Evolutionary conservation across 2,888 invertebrate genomes (phyloP).

Genomic region (Melinaea marsaeus): DNA sequence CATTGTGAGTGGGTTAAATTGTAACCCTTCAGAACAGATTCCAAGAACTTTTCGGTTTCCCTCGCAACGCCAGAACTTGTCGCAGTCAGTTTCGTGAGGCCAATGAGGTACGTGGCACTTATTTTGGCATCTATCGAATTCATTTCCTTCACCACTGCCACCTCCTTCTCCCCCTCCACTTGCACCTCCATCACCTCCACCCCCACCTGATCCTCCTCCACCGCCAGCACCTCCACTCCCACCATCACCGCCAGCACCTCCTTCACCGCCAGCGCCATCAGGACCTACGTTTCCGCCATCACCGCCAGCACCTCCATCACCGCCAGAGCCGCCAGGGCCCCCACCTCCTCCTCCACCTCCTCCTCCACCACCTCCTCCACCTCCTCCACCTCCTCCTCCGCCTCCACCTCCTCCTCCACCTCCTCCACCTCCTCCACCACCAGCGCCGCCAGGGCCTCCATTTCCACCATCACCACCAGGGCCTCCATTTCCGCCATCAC

Average conservation of each 20-base stretch:
- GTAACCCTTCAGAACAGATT: constrained; percentile 57
- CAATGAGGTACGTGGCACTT: constrained; percentile 57
- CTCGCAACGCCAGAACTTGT: constrained; percentile 61
- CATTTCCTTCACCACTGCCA: constrained; percentile 8
- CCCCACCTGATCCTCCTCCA: background rate
- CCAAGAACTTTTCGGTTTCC: constrained; percentile 41
- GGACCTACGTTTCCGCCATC: constrained; percentile 3
- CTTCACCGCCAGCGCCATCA: no score
- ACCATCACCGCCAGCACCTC: no score
- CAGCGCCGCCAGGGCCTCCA: no score
- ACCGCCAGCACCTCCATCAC: constrained; percentile 9
- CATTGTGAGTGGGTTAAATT: constrained; percentile 51
- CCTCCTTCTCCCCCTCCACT: constrained; percentile 15
- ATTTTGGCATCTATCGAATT: constrained; percentile 40
- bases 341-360: no score
- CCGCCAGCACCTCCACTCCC: no score
- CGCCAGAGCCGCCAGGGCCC: background rate
- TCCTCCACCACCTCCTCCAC: constrained; percentile 9
- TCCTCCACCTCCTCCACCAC: no score
- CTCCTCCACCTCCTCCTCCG: no score
- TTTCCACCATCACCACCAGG: no score
- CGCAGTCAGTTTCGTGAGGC: constrained; percentile 58
- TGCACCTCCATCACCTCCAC: constrained; percentile 13
- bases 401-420: no score
- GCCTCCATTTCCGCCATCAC: no score